phyloP scores from a whole-genome alignment of 2,888 invertebrate species.

The Dilophus febrilis region DNA sequence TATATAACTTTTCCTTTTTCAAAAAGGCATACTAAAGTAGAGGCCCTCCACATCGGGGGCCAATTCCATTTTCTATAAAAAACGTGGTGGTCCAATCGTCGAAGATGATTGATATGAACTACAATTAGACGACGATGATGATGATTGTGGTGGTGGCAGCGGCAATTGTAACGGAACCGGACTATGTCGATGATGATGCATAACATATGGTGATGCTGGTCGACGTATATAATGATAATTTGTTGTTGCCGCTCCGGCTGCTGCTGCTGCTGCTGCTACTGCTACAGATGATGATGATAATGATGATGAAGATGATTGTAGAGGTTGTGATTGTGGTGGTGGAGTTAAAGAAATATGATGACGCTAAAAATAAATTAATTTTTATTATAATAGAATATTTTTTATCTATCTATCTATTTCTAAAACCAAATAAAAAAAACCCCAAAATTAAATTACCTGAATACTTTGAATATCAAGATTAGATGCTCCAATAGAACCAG shows the following conservation, averaged over 20 bases:
- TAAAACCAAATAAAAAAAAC: not conserved
- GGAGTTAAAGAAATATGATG: constrained; percentile 21
- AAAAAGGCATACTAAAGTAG: constrained; percentile 30
- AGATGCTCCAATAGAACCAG: constrained; percentile 21
- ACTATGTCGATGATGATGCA: constrained; percentile 25
- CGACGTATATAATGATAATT: constrained; percentile 29
- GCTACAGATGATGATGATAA: too few species aligned
- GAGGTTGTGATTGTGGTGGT: constrained; percentile 24
- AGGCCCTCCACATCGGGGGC: constrained; percentile 29
- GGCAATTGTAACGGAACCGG: too few species aligned
- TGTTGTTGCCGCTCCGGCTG: too few species aligned
- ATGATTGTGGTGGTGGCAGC: too few species aligned
- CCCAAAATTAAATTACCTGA: constrained; percentile 20
- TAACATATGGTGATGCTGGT: constrained; percentile 26
- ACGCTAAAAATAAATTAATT: constrained; percentile 20
- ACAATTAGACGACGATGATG: too few species aligned
- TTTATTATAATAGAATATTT: not conserved
- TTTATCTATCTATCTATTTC: too few species aligned
- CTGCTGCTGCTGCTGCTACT: too few species aligned
- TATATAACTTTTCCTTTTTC: too few species aligned
- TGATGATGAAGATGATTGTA: constrained; percentile 26
- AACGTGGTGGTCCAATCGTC: constrained; percentile 30
- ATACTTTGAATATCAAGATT: constrained; percentile 24
- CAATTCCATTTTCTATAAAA: constrained; percentile 31
- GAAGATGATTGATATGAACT: constrained; percentile 27